phyloP scores from a whole-genome alignment of 2,113 vertebrate genomes.

The Leptodactylus fuscus region DNA sequence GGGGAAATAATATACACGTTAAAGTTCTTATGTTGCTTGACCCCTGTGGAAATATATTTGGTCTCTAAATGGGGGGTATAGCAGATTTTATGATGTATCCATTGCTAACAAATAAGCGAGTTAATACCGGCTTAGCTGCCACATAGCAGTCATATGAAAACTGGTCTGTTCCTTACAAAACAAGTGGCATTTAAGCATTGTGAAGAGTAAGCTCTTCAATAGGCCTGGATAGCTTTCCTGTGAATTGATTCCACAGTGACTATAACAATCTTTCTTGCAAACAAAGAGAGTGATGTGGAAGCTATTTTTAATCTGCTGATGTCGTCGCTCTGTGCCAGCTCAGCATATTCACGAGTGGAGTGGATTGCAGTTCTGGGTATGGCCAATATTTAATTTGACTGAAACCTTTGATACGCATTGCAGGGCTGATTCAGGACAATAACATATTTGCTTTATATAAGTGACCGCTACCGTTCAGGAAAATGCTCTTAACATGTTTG shows the following conservation, averaged over 20 bases:
- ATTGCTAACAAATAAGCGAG: background rate
- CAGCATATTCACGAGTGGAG: constrained; percentile 34
- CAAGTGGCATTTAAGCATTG: constrained; percentile 21
- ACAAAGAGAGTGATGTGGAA: constrained; percentile 48
- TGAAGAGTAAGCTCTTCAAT: constrained; percentile 25
- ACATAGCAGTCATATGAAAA: constrained; percentile 6
- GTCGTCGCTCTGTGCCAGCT: constrained; percentile 31
- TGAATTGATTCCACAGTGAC: constrained; percentile 25
- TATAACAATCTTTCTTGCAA: constrained; percentile 22
- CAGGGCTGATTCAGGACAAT: constrained; percentile 23
- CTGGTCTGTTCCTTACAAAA: constrained; percentile 9
- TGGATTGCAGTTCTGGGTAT: constrained; percentile 42
- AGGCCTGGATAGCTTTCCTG: constrained; percentile 17
- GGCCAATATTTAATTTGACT: constrained; percentile 43
- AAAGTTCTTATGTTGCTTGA: too few species aligned
- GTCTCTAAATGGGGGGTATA: background rate
- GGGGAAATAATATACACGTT: too few species aligned
- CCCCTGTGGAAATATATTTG: constrained; percentile 3
- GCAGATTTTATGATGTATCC: background rate
- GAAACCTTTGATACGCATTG: constrained; percentile 32
- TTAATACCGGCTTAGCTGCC: constrained; percentile 8
- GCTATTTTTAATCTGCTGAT: constrained; percentile 55
- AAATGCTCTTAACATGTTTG: background rate
- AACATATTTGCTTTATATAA: background rate
- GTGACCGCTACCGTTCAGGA: background rate